These are phyloP conservation scores for Rissa tridactyla DNA, from an alignment of 2,113 vertebrate species.

Conservation along the genomic window DNA sequence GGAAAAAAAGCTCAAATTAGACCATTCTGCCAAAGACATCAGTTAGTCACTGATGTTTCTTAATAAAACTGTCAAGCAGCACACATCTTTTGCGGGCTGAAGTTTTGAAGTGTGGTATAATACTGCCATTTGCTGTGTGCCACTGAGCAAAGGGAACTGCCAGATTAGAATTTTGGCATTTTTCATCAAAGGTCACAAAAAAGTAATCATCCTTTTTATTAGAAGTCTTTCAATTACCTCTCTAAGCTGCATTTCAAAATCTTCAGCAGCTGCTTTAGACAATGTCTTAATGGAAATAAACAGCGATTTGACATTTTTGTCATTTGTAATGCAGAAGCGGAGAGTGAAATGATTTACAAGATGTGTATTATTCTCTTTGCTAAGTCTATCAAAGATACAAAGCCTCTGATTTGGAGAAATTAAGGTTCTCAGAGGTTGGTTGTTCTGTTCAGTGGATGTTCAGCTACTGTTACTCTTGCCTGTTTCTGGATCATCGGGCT, in stretches of 20 bases:
- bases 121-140: not conserved
- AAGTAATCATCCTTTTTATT: not conserved
- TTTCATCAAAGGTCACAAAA: not conserved
- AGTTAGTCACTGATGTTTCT: not conserved
- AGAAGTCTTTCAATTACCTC: not conserved
- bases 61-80: not conserved
- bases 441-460: not conserved
- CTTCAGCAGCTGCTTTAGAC: not conserved
- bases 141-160: not conserved
- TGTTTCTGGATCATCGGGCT: not conserved
- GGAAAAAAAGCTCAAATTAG: not conserved
- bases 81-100: not conserved
- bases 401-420: not conserved
- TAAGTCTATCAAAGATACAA: not conserved
- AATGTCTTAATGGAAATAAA: not conserved
- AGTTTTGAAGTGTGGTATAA: not conserved
- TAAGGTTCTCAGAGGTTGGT: not conserved
- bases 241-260: not conserved
- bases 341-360: not conserved
- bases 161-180: not conserved
- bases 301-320: not conserved
- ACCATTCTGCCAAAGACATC: not conserved
- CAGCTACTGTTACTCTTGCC: not conserved
- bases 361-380: not conserved
- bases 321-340: not conserved